Conservation (phyloP, 2,888 invertebrate genomes). For the Drosophila prolongata region DNA sequence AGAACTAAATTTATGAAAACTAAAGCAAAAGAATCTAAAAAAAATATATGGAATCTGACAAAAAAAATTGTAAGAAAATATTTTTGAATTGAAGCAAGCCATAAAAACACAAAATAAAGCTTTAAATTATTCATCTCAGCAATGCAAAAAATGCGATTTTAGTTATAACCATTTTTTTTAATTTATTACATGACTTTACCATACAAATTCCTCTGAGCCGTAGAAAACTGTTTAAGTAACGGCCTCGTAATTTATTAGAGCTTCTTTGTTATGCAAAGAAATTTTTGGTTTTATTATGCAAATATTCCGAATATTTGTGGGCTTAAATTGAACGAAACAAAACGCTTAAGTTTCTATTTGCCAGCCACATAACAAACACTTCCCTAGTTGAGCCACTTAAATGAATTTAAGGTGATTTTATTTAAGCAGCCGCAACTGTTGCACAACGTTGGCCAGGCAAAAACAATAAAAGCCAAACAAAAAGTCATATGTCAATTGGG, state of each 20-base stretch:
- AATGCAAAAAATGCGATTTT: too few species aligned
- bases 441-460: constrained; percentile 31
- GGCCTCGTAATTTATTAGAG: constrained; percentile 7
- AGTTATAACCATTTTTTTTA: background rate
- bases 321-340: constrained; percentile 10
- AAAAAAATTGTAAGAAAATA: background rate
- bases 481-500: constrained; percentile 77
- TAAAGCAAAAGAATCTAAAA: constrained; percentile 1
- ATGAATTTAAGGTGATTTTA: constrained; percentile 17
- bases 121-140: too few species aligned
- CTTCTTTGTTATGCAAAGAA: constrained; percentile 28
- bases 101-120: too few species aligned
- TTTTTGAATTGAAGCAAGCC: background rate
- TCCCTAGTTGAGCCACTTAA: constrained; percentile 32
- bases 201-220: background rate
- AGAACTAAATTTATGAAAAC: constrained; percentile 6
- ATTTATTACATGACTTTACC: background rate
- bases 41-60: background rate
- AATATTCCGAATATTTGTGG: constrained; percentile 11
- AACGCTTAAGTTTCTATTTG: constrained; percentile 27
- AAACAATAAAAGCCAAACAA: constrained; percentile 30
- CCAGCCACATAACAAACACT: constrained; percentile 11
- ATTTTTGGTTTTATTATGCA: constrained; percentile 34
- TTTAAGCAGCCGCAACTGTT: constrained; percentile 17
- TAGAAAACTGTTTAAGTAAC: constrained; percentile 6